phyloP scores from a whole-genome alignment of 1,140 invertebrate genomes.

The Patella vulgata region DNA sequence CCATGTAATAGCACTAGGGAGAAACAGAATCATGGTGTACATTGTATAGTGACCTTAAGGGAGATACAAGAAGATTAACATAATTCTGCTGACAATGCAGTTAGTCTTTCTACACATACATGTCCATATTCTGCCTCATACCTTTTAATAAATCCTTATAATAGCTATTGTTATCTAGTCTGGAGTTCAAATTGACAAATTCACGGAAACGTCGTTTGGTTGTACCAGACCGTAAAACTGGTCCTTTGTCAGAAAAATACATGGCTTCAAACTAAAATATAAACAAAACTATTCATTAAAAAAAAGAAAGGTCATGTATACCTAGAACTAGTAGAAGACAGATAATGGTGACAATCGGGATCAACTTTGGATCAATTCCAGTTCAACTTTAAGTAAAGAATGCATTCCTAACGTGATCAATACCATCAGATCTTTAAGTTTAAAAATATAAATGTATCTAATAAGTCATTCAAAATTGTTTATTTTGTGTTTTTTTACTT shows the following conservation, averaged over 20 bases:
- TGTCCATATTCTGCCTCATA: constrained; percentile 11
- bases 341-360: neutral
- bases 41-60: neutral
- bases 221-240: constrained; percentile 48
- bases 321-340: neutral
- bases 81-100: neutral
- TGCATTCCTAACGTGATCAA: neutral
- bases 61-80: neutral
- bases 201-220: constrained; percentile 68
- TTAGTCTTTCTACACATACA: neutral
- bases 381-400: neutral
- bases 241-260: constrained; percentile 36
- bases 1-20: neutral
- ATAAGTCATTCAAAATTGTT: too few relatives aligned
- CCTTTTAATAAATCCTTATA: constrained; percentile 63
- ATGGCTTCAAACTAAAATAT: constrained; percentile 45
- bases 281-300: neutral
- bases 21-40: neutral
- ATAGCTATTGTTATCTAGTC: constrained; percentile 63
- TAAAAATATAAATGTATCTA: too few relatives aligned
- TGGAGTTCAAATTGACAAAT: constrained; percentile 67
- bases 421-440: neutral
- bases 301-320: neutral
- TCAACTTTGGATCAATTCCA: neutral
- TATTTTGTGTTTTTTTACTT: too few relatives aligned